Base-by-base conservation (phyloP, 2,888 invertebrate genomes). In the Tenthredo notha region DNA sequence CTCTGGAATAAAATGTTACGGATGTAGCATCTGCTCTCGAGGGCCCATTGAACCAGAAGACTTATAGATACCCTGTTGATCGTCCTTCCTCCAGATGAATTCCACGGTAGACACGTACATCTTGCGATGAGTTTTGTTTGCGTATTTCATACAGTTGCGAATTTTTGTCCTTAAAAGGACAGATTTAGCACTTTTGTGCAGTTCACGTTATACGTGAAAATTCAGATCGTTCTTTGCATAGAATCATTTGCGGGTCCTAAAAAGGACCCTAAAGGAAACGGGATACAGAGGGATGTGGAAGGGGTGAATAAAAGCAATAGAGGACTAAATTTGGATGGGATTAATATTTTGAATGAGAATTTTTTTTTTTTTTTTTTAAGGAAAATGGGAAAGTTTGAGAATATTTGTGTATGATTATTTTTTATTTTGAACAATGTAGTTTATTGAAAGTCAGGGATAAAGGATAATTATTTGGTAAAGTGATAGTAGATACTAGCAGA, bases 211-310 rank as follows among this genome's bases (percentile, higher is more conserved):
- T 77, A 37, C 37, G 37, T 50, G 82, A 87, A 86, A 86, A 18
- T 82, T 54, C 33, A 88, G 86, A 84, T 87, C 74, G 72, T 78
- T 88, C 77, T 87, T 85, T 86, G 89, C 87, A 33, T 1, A 85
- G 85, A 92, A 10, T 50, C 43, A 91, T 88, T 90, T 92, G 92
- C 91, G 92, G 92, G 91, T 91, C 92, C 91, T 90, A 86, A 89
- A 88, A 90, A 90, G 92, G 92, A 90, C 92, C 92, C 92, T 92
- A 88, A 89, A 89, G 88, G 87, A 88, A 87, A 86, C 84, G 80
- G 77, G 84, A 67, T 54, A 43, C n/a, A 65, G 61, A 67, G 54
- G 82, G 58, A 47, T 50, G 25, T 15, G 84, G 86, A 87, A 85
- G 87, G 87, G 86, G 85, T 75, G 58, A 50, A 75, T 85, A 86